Evolutionary conservation across 2,113 vertebrate genomes (phyloP), one percentile per base, ranked within the genome.

Genomic region (Phoenicopterus ruber): DNA sequence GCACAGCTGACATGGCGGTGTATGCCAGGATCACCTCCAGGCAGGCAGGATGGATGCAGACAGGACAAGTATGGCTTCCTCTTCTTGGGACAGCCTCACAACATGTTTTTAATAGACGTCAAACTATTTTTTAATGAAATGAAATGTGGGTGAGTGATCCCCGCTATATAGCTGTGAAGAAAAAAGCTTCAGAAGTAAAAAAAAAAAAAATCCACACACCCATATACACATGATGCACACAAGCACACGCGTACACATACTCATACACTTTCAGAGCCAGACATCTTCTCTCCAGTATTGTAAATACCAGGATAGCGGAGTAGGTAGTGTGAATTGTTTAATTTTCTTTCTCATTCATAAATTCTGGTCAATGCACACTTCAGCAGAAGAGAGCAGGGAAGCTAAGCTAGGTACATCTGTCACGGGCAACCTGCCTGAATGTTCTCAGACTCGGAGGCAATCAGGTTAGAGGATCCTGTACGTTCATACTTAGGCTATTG

Each of bases 121-220:
- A 32, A 54, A n/a, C 26, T 49, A 46, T 13, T 69, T 91, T 69
- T 52, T 42, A 77, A 77, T 42, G 1, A 46, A 66, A 66, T n/a
- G 8, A 66, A 87, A 32, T 7, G 3, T 12, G 6, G 2, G 13
- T 32, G 10, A 36, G 15, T 58, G 21, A 6, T 17, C 7, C 4
- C 5, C 55, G 6, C 3, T 55, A 21, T 16, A 31, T 2, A 82
- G 28, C 31, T 49, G 10, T 47, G 52, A 50, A 66, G 13, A 61
- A 80, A 94, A 72, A 72, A 16, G 2, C 5, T 62, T 88, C 52
- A 70, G 34, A 49, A 10, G 12, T 22, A 36, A 80, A 63, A 76
- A 67, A 38, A 46, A 14, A 18, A 34, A 72, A 20, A 0, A 4
- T 20, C 10, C 0, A 0, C 4, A 20, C 20, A 55, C 8, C 5